Conservation (phyloP, 2,113 vertebrate genomes). For the Merops nubicus region DNA sequence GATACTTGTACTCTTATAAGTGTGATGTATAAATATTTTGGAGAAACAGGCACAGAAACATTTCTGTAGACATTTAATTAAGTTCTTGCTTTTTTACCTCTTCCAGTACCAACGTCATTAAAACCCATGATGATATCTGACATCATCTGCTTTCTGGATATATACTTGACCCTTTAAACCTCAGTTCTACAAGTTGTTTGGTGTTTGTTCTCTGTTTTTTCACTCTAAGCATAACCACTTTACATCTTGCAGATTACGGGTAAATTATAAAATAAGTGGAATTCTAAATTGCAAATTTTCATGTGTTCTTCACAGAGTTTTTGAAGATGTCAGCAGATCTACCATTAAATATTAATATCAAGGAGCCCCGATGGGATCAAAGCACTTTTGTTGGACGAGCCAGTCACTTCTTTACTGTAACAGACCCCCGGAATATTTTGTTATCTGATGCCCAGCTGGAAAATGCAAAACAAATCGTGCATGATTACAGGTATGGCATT, state of each 20-base stretch:
- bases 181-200: not conserved
- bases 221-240: not conserved
- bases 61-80: not conserved
- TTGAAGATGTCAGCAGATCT: conserved; percentile 88
- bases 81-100: not conserved
- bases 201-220: not conserved
- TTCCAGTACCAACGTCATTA: not conserved
- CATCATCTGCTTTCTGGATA: not conserved
- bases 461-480: conserved; percentile 84
- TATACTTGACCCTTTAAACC: not conserved
- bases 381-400: conserved; percentile 92
- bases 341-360: conserved; percentile 91
- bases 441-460: conserved; percentile 87
- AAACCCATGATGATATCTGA: not conserved
- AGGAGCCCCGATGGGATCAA: conserved; percentile 97
- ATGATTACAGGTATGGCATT: conserved; percentile 88
- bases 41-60: not conserved
- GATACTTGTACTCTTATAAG: not conserved
- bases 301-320: conserved; percentile 32
- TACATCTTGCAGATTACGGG: not conserved
- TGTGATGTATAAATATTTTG: not conserved
- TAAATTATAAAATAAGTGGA: not conserved
- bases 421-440: conserved; percentile 93
- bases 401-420: conserved; percentile 97
- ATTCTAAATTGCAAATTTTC: not conserved